Evolutionary conservation across 2,113 vertebrate genomes (phyloP).

Genomic region (Zeus faber): DNA sequence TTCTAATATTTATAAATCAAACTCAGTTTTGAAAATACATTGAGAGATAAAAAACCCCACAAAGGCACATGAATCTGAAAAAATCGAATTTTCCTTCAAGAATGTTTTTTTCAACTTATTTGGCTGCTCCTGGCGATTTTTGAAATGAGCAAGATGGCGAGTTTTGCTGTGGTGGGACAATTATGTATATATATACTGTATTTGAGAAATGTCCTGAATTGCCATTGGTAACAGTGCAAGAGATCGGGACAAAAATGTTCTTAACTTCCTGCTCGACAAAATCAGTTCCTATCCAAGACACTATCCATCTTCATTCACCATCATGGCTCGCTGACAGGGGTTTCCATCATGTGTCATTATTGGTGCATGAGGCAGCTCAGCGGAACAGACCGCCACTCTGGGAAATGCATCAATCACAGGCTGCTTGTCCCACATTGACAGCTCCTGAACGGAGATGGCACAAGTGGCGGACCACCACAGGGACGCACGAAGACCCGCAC

Average conservation of each 20-base stretch:
- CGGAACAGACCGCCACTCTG: constrained; percentile 69
- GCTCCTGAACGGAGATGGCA: constrained; percentile 47
- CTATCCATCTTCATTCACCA: constrained; percentile 77
- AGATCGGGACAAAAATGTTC: constrained; percentile 64
- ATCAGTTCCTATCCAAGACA: constrained; percentile 69
- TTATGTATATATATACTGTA: too few species aligned
- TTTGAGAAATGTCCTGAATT: constrained; percentile 1
- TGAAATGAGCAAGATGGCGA: too few species aligned
- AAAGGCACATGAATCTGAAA: too few species aligned
- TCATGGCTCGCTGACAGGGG: constrained; percentile 70
- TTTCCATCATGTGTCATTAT: constrained; percentile 82
- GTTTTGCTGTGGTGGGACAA: too few species aligned
- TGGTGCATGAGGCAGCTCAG: constrained; percentile 71
- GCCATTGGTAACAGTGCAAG: constrained; percentile 47
- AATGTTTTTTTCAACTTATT: too few species aligned
- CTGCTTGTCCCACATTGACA: constrained; percentile 63
- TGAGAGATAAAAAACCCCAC: too few species aligned
- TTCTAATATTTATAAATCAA: too few species aligned
- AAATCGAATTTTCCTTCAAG: too few species aligned
- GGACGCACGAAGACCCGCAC: constrained; percentile 45
- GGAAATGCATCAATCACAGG: constrained; percentile 75
- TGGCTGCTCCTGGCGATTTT: too few species aligned
- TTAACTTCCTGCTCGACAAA: constrained; percentile 72
- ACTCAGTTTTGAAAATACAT: too few species aligned
- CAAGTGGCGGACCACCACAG: constrained; percentile 33